Base-by-base conservation (phyloP, 2,113 vertebrate genomes). In the Megaceryle maxima region DNA sequence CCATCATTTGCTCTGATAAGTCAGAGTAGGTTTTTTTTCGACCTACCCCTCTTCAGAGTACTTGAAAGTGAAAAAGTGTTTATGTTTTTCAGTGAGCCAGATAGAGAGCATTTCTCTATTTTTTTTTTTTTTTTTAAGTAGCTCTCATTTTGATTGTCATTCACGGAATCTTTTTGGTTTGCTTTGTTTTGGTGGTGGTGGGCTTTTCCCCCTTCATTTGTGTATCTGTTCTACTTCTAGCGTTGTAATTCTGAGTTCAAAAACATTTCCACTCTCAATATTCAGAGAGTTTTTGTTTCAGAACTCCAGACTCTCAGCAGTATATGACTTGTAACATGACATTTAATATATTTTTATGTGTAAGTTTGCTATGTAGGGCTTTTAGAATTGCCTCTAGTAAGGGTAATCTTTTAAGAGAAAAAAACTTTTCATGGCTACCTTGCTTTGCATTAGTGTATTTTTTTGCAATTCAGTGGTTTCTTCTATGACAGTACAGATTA, bases 1-100 rank as follows among this genome's bases (percentile, higher is more conserved):
- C 72, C 76, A 79, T 59, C 50, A 89, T 96, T 76, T 89, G 35
- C 48, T 79, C 28, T 68, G 26, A 41, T 80, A 77, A 51, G 22
- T 29, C 76, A 43, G n/a, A 95, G 18, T 41, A 72, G 48, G 2
- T 6, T n/a, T 90, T 75, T 83, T 33, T 70, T n/a, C 16, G 90
- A 37, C 62, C 48, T 83, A 62, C 15, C 28, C n/a, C 37, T 83
- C 73, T 91, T 82, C 59, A 79, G 77, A 94, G 33, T 82, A 94
- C 88, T 89, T 89, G 67, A 92, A 94, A 95, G 77, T 46, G 37
- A 87, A 78, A 76, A 75, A 72, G 82, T 41, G 90, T 69, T 89
- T 87, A 63, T 75, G 37, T 88, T 96, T 92, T 66, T 84, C 80
- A 87, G 76, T 73, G 41, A 80, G 83, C 37, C 83, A 93, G 67